phyloP scores from a whole-genome alignment of 2,113 vertebrate genomes.

The Stigmatopora nigra region DNA sequence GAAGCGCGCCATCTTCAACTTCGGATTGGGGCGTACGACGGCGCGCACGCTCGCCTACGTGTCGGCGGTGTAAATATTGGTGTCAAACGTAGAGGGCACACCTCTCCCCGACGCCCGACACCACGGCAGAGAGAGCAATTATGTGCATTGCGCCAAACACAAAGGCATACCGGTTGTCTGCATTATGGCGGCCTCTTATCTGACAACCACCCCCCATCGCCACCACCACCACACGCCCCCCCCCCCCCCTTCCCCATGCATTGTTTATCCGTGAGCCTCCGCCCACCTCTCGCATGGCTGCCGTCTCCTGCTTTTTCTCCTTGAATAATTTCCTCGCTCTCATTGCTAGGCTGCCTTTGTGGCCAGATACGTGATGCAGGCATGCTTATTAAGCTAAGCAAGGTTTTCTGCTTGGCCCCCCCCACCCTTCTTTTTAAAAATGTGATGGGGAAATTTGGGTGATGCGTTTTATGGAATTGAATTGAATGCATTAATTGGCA shows the following conservation, averaged over 20 bases:
- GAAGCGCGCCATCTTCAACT: slow-evolving; percentile 43
- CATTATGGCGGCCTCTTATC: slow-evolving; percentile 50
- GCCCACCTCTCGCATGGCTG: slow-evolving; percentile 22
- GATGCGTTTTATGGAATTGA: too few relatives aligned
- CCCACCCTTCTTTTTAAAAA: too few relatives aligned
- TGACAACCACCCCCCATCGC: slow-evolving; percentile 23
- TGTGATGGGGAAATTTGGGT: too few relatives aligned
- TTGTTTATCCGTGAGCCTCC: background rate
- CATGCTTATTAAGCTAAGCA: slow-evolving; percentile 51
- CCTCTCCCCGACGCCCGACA: slow-evolving; percentile 31
- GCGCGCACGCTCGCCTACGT: background rate
- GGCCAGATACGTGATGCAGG: slow-evolving; percentile 49
- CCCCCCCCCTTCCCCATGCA: slow-evolving; percentile 14
- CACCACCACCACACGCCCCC: slow-evolving; percentile 32
- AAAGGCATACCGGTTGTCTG: slow-evolving; percentile 40
- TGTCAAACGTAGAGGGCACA: slow-evolving; percentile 56
- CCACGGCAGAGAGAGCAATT: slow-evolving; percentile 43
- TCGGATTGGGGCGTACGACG: background rate
- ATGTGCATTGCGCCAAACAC: slow-evolving; percentile 44
- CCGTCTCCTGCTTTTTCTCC: slow-evolving; percentile 21
- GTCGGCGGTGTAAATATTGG: slow-evolving; percentile 54
- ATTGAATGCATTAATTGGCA: too few relatives aligned
- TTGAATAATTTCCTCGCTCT: slow-evolving; percentile 47
- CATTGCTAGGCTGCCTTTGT: slow-evolving; percentile 53
- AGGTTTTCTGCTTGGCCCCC: slow-evolving; percentile 51